phyloP scores from a whole-genome alignment of 35 echinoderm and acorn worm genomes.

The Heliocidaris tuberculata region DNA sequence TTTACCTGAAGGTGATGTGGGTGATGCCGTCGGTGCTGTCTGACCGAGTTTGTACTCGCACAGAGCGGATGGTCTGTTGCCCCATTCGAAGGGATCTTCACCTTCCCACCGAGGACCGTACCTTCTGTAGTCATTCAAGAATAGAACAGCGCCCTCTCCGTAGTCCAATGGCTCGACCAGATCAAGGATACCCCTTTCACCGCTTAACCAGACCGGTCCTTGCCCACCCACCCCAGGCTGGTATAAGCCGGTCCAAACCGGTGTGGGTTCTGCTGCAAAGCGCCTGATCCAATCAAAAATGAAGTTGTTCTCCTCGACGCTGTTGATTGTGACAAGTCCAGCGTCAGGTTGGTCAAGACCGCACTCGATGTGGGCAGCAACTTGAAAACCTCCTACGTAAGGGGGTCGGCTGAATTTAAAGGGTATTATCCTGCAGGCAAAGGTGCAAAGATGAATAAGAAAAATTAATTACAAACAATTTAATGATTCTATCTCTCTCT shows the following conservation, averaged over 20 bases:
- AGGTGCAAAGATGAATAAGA: neutral
- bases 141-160: conserved; percentile 32
- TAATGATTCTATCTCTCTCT: too few species aligned
- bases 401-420: neutral
- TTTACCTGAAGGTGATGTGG: neutral
- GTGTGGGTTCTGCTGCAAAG: neutral
- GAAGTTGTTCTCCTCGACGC: conserved; percentile 11
- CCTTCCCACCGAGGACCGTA: neutral
- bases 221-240: neutral
- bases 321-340: conserved; percentile 37
- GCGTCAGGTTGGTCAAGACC: neutral
- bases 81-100: conserved; percentile 38
- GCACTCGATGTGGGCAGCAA: neutral
- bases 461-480: too few species aligned
- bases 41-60: conserved; percentile 25
- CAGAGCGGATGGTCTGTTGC: neutral
- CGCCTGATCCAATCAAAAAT: neutral
- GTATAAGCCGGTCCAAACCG: conserved; percentile 38
- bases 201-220: conserved; percentile 15
- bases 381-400: neutral
- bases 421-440: conserved; percentile 26
- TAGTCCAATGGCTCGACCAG: conserved; percentile 23
- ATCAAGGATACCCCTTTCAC: conserved; percentile 3
- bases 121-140: neutral
- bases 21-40: neutral